Evolutionary conservation across 2,797 vertebrate species (phyloP), one percentile per base, ranked within the genome.

Genomic region (Avahi laniger): DNA sequence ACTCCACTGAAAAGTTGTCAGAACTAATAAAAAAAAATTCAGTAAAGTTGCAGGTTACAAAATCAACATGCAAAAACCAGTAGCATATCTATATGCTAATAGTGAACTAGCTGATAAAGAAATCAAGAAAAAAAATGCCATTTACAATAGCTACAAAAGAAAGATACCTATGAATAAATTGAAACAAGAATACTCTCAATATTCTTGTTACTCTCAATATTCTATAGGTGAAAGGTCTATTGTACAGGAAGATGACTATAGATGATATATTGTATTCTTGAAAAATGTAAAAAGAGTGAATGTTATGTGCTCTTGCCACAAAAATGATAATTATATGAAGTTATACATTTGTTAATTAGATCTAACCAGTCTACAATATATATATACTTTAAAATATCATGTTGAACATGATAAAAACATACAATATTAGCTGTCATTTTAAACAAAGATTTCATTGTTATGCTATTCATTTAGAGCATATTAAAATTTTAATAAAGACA

Each of bases 401-500:
- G 17, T 75, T 46, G 28, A 30, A 46, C 26, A 30, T 17, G 26
- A 17, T 30, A 46, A 73, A 73, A 73, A 17, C 26, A 46, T 43
- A 28, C 13, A 73, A 2, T 73, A 52, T 52, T 76, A 65, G n/a
- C 63, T 28, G 6, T 65, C 33, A n/a, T n/a, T 65, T 65, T n/a
- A 65, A 65, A 65, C 4, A 76, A 76, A 76, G 73, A 75, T n/a
- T 26, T 30, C 52, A 72, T 69, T 86, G 11, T 10, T 61, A n/a
- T 63, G 26, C 6, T 92, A 46, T 87, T 92, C 86, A 81, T 93
- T 90, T 72, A 94, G n/a, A 92, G 28, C 17, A 28, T 80, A 88
- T 90, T 81, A 61, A 73, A 78, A 78, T 92, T 89, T 93, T 93
- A 93, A 72, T 72, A 86, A 63, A 87, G 57, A 28, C 38, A 94